Base-by-base conservation (phyloP, 2,888 invertebrate species). In the Cerastis rubricosa region DNA sequence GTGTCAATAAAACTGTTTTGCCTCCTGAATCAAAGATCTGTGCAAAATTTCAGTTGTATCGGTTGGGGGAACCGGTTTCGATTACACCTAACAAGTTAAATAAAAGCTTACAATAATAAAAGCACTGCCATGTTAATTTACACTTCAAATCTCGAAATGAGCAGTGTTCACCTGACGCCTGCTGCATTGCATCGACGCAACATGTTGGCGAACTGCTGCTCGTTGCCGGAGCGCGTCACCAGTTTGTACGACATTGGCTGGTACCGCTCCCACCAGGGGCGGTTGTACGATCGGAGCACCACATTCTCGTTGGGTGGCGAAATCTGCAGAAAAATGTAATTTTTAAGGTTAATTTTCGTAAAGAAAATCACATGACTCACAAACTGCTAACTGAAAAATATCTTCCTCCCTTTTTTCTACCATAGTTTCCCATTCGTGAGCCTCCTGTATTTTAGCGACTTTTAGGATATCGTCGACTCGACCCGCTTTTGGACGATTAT, bases 191-290 rank as follows among this genome's bases (percentile, higher is more conserved):
- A 99, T 61, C 98, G 94, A 14, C 95, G 94, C 22, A 98, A 97
- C 99, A 99, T 99, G 68, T 97, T 95, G 35, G 95, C 94, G 88
- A 99, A 98, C 71, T 98, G 97, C 0, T 91, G 89, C 91, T 98
- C 98, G 84, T 97, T 96, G 43, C 99, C 99, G 8, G 98, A 98
- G 80, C 99, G 96, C 0, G 98, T 98, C 1, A 92, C 94, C 75
- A 98, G 94, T 59, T 95, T 93, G 94, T 98, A 99, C 12, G 98
- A 98, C 81, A 98, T 97, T 0, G 98, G 98, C 92, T 99, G 98
- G 93, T 98, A 99, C 22, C 98, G 95, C 94, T 98, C 98, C 97
- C 97, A 98, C 99, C 99, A 99, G 0, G 99, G 98, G 19, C 98
- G 93, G 79, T 94, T 94, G 82, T 94, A 92, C 1, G 91, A 84